A percentile compares a stretch with the other conserved stretches of the same genome.
These are phyloP conservation scores for Mesoclemmys tuberculata DNA, from an alignment of 2,113 vertebrate species.

Conservation along the genomic window DNA sequence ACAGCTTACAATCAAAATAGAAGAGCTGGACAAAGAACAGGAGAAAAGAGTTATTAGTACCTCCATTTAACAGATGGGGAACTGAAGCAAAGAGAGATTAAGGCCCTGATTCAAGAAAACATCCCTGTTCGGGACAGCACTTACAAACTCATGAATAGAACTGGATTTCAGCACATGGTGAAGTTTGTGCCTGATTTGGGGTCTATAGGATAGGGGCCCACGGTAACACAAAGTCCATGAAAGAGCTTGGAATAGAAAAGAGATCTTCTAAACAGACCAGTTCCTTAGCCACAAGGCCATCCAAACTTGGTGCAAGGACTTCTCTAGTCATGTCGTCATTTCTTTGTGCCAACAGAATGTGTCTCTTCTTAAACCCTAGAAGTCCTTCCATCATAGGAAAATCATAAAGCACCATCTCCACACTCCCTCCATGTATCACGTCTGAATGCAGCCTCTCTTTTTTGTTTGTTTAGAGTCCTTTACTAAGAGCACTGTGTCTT, in stretches of 20 bases:
- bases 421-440: conserved; percentile 19
- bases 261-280: neutral
- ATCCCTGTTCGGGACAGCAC: conserved; percentile 6
- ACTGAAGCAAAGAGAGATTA: conserved; percentile 64
- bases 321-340: neutral
- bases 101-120: conserved; percentile 33
- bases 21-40: neutral
- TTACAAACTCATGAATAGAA: conserved; percentile 22
- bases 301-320: neutral
- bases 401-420: neutral
- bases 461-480: neutral
- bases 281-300: neutral
- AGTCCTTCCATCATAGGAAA: neutral
- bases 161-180: neutral
- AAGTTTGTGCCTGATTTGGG: conserved; percentile 16
- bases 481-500: conserved; percentile 60
- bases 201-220: neutral
- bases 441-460: conserved; percentile 49
- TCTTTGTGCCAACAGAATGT: neutral
- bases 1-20: neutral
- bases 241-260: neutral
- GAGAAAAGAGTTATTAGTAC: neutral
- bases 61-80: conserved; percentile 62
- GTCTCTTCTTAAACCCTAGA: neutral
- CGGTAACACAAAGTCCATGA: neutral